Evolutionary conservation across 2,113 vertebrate species (phyloP).

Genomic region (Nibea albiflora): DNA sequence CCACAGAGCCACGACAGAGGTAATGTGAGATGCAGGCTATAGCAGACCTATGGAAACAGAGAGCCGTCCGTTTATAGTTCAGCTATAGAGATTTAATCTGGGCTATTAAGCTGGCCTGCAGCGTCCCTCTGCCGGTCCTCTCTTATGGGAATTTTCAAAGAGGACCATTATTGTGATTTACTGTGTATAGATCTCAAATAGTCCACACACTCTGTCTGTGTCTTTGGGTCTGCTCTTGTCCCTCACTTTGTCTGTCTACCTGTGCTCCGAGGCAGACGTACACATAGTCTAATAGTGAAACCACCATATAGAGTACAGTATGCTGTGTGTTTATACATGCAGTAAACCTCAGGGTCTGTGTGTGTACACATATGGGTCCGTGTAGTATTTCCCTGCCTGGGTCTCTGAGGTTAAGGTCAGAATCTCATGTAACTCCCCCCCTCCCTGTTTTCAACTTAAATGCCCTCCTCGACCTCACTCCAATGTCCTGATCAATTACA

Average conservation of each 20-base stretch:
- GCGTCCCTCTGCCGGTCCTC: constrained; percentile 48
- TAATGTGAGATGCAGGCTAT: constrained; percentile 67
- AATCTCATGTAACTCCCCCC: constrained; percentile 55
- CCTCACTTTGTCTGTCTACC: constrained; percentile 36
- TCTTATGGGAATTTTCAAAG: constrained; percentile 75
- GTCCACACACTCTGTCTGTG: constrained; percentile 32
- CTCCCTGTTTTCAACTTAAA: constrained; percentile 35
- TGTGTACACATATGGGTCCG: constrained; percentile 41
- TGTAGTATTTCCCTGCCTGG: constrained; percentile 48
- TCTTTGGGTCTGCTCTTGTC: constrained; percentile 39
- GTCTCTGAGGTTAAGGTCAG: constrained; percentile 59
- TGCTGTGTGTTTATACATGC: constrained; percentile 44
- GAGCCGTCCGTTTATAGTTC: constrained; percentile 66
- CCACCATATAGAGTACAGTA: constrained; percentile 6
- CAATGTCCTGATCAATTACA: constrained; percentile 59
- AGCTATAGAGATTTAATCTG: constrained; percentile 77
- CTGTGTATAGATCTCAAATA: constrained; percentile 39
- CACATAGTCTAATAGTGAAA: constrained; percentile 22
- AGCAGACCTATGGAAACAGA: constrained; percentile 69
- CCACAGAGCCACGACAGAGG: constrained; percentile 68
- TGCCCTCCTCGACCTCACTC: constrained; percentile 24
- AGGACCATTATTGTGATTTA: constrained; percentile 78
- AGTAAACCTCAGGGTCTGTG: constrained; percentile 46
- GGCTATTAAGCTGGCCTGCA: constrained; percentile 61
- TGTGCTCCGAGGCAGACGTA: constrained; percentile 18